Base-by-base conservation (phyloP, 2,888 invertebrate genomes). In the Cheilosia urbana region DNA sequence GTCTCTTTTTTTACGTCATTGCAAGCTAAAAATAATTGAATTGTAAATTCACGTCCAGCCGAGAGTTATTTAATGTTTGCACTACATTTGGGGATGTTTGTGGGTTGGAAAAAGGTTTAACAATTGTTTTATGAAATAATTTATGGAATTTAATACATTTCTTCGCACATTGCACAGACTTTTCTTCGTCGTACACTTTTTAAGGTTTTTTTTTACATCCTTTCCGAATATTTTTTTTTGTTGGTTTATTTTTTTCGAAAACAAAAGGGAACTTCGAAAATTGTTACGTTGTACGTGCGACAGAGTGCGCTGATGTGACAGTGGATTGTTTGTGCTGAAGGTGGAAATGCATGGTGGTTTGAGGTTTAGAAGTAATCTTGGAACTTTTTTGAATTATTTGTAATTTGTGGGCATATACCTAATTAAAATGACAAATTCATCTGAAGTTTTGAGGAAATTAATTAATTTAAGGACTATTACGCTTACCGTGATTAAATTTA, bases 1-100 rank as follows among this genome's bases (percentile, higher is more conserved):
- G 84, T 84, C 84, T 84, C 84, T 80, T 80, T 84, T 84, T 84
- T 84, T 84, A 80, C 79, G 84, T 84, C 84, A 84, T 80, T 84
- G 79, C 80, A 84, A 84, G 84, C 84, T 76, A 80, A 84, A 80
- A 80, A 84, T 84, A 84, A 84, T 79, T 84, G 79, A 71, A 84
- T 80, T 62, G 65, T 84, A 75, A 76, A 84, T 71, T 84, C 49
- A 71, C 60, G 75, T 75, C 34, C 30, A 66, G n/a, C 5, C 13
- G 21, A 42, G 19, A 21, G 66, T 79, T 71, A 80, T 51, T 84
- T 66, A 66, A 80, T 75, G 75, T 80, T 71, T 57, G 71, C 71
- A 71, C 71, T 60, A 19, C 40, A 2, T 11, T 53, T 34, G 57
- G 27, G 53, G 4, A 4, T 53, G 37, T 15, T 55, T 55, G 47